A percentile compares a stretch with the other conserved stretches of the same genome.
phyloP scores from a whole-genome alignment of 2,888 invertebrate species.

The Tetranychus piercei region DNA sequence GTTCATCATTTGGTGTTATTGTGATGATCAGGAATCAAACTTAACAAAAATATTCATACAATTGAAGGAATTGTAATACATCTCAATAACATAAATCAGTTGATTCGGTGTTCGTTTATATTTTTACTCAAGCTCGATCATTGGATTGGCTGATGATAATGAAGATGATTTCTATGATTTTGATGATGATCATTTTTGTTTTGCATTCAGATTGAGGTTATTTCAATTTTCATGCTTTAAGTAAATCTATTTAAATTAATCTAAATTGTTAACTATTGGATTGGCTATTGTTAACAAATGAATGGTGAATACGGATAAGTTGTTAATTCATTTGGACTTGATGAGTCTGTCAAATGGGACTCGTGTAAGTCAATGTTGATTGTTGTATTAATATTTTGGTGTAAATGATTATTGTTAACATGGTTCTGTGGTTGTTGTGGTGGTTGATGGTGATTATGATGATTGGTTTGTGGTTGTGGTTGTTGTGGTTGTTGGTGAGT shows the following conservation, averaged over 20 bases:
- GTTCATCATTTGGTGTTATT: no score
- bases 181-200: no score
- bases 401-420: not conserved
- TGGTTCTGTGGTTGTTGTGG: not conserved
- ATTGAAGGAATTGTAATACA: no score
- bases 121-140: no score
- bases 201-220: no score
- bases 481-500: not conserved
- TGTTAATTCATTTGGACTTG: not conserved
- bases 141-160: no score
- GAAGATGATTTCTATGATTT: no score
- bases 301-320: not conserved
- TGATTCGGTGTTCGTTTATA: no score
- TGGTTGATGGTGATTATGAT: not conserved
- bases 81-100: no score
- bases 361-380: not conserved
- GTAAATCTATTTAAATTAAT: not conserved
- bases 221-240: no score
- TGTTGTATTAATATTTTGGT: not conserved
- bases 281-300: not conserved
- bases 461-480: not conserved
- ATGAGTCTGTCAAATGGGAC: not conserved
- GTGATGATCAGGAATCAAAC: no score
- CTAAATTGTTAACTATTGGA: not conserved
- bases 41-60: no score